Conservation (phyloP, 2,888 invertebrate genomes). For the Colostygia pectinataria region DNA sequence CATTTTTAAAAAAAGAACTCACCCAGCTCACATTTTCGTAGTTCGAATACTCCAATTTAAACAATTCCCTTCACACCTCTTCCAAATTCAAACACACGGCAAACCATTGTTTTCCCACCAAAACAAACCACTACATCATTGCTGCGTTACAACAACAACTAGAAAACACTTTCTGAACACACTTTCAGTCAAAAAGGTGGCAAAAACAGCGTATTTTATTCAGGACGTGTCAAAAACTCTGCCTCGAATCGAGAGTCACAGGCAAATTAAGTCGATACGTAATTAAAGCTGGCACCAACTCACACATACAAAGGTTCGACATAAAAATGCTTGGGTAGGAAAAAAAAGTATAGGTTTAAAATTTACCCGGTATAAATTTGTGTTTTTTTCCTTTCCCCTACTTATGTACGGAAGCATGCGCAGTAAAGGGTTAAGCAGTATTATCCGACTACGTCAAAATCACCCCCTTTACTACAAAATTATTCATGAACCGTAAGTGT, state of each 20-base stretch:
- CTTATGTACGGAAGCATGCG: slow-evolving; percentile 80
- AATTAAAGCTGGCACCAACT: slow-evolving; percentile 78
- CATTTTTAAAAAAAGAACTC: slow-evolving; percentile 15
- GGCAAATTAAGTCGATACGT: slow-evolving; percentile 83
- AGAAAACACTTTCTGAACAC: slow-evolving; percentile 29
- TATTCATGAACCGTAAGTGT: slow-evolving; percentile 4
- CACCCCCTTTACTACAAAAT: slow-evolving; percentile 8
- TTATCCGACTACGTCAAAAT: slow-evolving; percentile 37
- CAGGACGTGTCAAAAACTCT: slow-evolving; percentile 47
- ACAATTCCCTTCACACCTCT: slow-evolving; percentile 25
- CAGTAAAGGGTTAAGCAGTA: slow-evolving; percentile 76
- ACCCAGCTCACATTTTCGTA: slow-evolving; percentile 39
- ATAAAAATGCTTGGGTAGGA: slow-evolving; percentile 77
- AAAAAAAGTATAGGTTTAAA: slow-evolving; percentile 83
- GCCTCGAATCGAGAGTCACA: slow-evolving; percentile 61
- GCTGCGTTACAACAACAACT: slow-evolving; percentile 25
- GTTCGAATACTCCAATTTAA: slow-evolving; percentile 35
- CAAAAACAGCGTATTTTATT: slow-evolving; percentile 28
- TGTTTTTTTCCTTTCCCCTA: slow-evolving; percentile 80
- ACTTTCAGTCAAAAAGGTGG: slow-evolving; percentile 38
- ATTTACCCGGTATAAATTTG: slow-evolving; percentile 83
- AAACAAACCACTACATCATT: slow-evolving; percentile 42
- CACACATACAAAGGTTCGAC: slow-evolving; percentile 80
- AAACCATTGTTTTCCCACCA: slow-evolving; percentile 55
- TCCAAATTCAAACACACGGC: slow-evolving; percentile 24